phyloP scores from a whole-genome alignment of 1,140 invertebrate genomes.

The Lasioglossum baleicum region DNA sequence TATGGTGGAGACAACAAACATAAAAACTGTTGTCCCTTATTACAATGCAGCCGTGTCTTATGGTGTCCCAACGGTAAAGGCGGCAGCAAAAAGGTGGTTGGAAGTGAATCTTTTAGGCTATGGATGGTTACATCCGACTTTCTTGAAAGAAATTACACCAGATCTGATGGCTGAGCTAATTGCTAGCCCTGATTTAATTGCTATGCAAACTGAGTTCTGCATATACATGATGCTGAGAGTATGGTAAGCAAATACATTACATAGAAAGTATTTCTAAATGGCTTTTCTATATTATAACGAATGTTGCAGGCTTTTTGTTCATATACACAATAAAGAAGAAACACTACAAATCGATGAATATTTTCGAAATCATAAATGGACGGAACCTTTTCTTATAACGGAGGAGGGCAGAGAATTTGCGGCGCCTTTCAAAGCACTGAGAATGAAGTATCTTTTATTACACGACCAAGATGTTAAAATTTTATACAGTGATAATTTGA shows the following conservation, averaged over 20 bases:
- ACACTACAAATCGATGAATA: slow-evolving; percentile 77
- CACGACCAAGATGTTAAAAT: slow-evolving; percentile 87
- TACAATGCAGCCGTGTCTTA: slow-evolving; percentile 86
- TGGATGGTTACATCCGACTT: slow-evolving; percentile 80
- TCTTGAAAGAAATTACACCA: slow-evolving; percentile 82
- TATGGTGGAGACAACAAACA: slow-evolving; percentile 89
- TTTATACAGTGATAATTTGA: slow-evolving; percentile 85
- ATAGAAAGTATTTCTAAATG: neutral
- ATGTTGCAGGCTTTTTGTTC: slow-evolving; percentile 70
- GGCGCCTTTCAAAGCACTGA: slow-evolving; percentile 83
- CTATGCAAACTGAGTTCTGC: slow-evolving; percentile 91
- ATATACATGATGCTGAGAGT: slow-evolving; percentile 87
- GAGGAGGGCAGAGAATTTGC: slow-evolving; percentile 82
- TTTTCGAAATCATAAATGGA: slow-evolving; percentile 74
- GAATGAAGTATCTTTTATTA: slow-evolving; percentile 85
- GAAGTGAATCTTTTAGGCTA: slow-evolving; percentile 85
- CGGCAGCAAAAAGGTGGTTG: slow-evolving; percentile 85
- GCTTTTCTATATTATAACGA: neutral
- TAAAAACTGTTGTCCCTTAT: slow-evolving; percentile 85
- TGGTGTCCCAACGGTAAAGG: slow-evolving; percentile 83
- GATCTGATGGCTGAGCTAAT: slow-evolving; percentile 86
- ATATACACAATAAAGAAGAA: slow-evolving; percentile 69
- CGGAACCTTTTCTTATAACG: slow-evolving; percentile 81
- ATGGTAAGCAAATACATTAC: slow-evolving; percentile 79
- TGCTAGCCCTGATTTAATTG: slow-evolving; percentile 84